Evolutionary conservation across 1,140 invertebrate species (phyloP), one percentile per base, ranked within the genome.

Genomic region (Drosophila ficusphila): DNA sequence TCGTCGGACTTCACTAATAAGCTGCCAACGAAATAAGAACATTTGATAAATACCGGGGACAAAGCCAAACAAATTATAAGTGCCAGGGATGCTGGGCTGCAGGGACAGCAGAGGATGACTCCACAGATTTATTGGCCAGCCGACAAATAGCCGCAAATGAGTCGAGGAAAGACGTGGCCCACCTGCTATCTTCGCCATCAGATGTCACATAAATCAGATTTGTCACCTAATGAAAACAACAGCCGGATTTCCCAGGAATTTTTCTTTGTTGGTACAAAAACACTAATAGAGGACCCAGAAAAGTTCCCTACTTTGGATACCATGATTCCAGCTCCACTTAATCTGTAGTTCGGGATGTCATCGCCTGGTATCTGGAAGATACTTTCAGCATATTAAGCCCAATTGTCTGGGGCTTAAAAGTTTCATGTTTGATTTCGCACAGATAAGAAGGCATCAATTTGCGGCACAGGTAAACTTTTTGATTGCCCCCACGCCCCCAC

Each of bases 141-240:
- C 31, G 67, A 77, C 51, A 67, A 74, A 86, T 52, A 29, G 36
- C 29, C 44, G 29, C 38, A 73, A 49, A 64, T 81, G 60, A 21
- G 47, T 44, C 54, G 23, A 34, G 7, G 18, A 51, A 48, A 56
- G 58, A 53, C 76, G 68, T 65, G 52, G 52, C 38, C 48, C 51
- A 61, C 60, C 62, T 83, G 61, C 62, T 74, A 44, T 61, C 68
- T 52, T 42, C 38, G 60, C 74, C 86, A 88, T 88, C 82, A 88
- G 78, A 82, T 82, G 83, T 62, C 82, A 78, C 83, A 88, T 88
- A 88, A 88, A 88, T 88, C 82, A 82, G 82, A 88, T 88, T 88
- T 88, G 82, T 69, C 82, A 76, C 74, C 76, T 69, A 88, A 70
- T 71, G 68, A 62, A 73, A 76, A 44, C 54, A 73, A 61, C 54